Evolutionary conservation across 92 coral and sea anemone genomes (phyloP), one percentile per base, ranked within the genome.

Genomic region (Paramuricea clavata): DNA sequence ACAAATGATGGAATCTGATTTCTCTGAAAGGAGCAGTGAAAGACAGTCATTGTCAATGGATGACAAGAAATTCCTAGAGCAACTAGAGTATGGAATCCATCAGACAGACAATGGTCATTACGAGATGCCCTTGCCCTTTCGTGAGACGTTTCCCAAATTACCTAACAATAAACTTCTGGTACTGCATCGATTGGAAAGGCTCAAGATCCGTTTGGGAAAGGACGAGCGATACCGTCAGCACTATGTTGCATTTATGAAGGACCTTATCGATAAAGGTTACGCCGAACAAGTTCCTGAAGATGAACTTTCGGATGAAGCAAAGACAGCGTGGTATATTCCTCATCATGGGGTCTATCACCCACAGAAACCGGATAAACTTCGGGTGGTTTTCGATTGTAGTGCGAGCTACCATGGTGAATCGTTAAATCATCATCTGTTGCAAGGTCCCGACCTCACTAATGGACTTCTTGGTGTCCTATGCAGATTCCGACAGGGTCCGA

Each of bases 111-210:
- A 87, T 17, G 83, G 87, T 0, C 92, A 92, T 47, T 88, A 92
- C 76, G 88, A 92, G 27, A 62, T 88, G 82, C 92, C 94, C 0
- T 43, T 91, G 1, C 92, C 94, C 0, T 33, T 90, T 7, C 60
- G 60, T 17, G 54, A 31, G 65, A 67, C 71, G 57, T 33, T 0
- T 5, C 72, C 52, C 0, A n/a, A 64, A 1, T 74, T 92, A 12
- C 90, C 94, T 5, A 62, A 76, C 83, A 92, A 85, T 86, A 42
- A 83, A 23, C 21, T 26, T 12, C 34, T 81, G 41, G 94, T 90
- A 49, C 21, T 47, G 59, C 56, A 64, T 23, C 81, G 94, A 22
- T 71, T 92, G 2, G 78, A 49, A 10, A 59, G 81, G 15, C 88
- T 88, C 13, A 81, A 81, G 84, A 76, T 44, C 35, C 67, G 92